These are phyloP conservation scores for Anthonomus grandis DNA, from an alignment of 1,140 invertebrate genomes.

Conservation along the genomic window DNA sequence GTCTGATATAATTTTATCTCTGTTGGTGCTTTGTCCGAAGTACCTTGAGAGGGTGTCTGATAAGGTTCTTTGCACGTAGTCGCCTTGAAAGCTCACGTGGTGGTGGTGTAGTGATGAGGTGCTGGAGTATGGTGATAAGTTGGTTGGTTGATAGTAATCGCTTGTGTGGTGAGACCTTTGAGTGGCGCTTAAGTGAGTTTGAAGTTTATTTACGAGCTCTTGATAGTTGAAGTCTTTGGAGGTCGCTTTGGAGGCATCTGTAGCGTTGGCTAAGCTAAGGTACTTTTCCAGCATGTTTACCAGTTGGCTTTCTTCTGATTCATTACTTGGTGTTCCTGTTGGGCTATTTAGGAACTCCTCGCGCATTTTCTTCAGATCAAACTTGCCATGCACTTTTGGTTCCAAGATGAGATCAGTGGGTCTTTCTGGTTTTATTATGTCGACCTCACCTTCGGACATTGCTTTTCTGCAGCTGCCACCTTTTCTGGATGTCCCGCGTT, in stretches of 20 bases:
- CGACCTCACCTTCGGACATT: slow-evolving; percentile 61
- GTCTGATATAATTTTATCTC: slow-evolving; percentile 66
- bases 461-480: slow-evolving; percentile 64
- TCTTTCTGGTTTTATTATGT: slow-evolving; percentile 48
- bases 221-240: slow-evolving; percentile 56
- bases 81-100: slow-evolving; percentile 50
- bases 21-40: slow-evolving; percentile 61
- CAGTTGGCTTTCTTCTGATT: slow-evolving; percentile 56
- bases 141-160: slow-evolving; percentile 24
- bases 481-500: slow-evolving; percentile 55
- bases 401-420: slow-evolving; percentile 54
- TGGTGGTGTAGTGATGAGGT: slow-evolving; percentile 3
- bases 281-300: slow-evolving; percentile 66
- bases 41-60: slow-evolving; percentile 65
- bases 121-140: slow-evolving; percentile 7
- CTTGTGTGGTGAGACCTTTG: slow-evolving; percentile 20
- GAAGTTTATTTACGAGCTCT: slow-evolving; percentile 62
- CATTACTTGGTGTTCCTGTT: slow-evolving; percentile 26
- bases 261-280: slow-evolving; percentile 47
- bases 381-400: slow-evolving; percentile 56
- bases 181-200: slow-evolving; percentile 58
- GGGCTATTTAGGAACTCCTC: slow-evolving; percentile 59
- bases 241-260: slow-evolving; percentile 49
- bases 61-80: slow-evolving; percentile 60
- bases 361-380: slow-evolving; percentile 64